Conservation (phyloP, 2,113 vertebrate species). For the Eidolon helvum region DNA sequence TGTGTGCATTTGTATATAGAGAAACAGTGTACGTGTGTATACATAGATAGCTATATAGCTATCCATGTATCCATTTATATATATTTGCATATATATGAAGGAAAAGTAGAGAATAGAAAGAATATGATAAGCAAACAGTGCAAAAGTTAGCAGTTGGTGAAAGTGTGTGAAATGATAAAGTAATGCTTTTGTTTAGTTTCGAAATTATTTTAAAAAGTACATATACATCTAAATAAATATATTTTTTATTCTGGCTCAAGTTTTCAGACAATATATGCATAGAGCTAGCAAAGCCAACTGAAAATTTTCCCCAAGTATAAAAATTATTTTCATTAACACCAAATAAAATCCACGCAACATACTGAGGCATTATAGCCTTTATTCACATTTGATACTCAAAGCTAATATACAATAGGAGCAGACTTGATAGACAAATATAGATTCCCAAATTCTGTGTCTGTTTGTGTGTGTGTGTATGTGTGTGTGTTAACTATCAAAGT, state of each 20-base stretch:
- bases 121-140: background rate
- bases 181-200: background rate
- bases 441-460: background rate
- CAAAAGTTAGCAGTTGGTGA: background rate
- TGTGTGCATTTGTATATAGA: background rate
- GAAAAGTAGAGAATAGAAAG: background rate
- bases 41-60: too few relatives aligned
- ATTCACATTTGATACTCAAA: background rate
- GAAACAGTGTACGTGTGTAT: background rate
- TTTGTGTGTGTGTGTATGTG: background rate
- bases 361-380: background rate
- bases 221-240: too few relatives aligned
- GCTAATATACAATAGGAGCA: background rate
- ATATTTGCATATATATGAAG: background rate
- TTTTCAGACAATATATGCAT: background rate
- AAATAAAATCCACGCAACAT: background rate
- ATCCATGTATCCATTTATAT: background rate
- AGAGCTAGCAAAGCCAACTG: background rate
- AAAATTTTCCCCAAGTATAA: background rate
- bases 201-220: background rate
- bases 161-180: background rate
- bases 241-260: background rate
- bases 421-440: background rate
- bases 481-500: background rate
- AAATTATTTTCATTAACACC: background rate